Evolutionary conservation across 1,140 invertebrate genomes (phyloP), one percentile per base, ranked within the genome.

Genomic region (Eciton burchellii): DNA sequence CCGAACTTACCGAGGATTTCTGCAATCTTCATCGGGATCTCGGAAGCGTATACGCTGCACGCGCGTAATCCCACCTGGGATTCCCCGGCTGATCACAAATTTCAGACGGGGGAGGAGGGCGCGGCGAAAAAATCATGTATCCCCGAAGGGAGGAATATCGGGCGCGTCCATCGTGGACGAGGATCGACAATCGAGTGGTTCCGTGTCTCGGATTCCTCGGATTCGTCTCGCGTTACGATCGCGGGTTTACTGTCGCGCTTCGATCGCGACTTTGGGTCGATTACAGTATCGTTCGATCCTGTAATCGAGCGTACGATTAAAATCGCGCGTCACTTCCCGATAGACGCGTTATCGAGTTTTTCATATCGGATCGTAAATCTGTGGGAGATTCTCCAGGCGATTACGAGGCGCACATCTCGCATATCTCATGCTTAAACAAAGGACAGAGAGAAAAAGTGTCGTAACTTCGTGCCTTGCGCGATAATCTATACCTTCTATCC

Each of bases 401-500:
- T 35, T 35, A 35, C 35, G 35, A 3, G 6, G 35, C 6, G 2
- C 35, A 35, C 6, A 35, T 35, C 70, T 56, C 56, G 56, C 21
- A 68, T 45, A 29, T 21, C 0, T 79, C 35, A 16, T 57, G 56
- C 54, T 21, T 56, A 73, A 56, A 81, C 29, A 81, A 81, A 73
- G 60, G 77, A 71, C 35, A 56, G 77, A 81, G 59, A 73, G 43
- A 45, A 56, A 81, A 83, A 63, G 72, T 81, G 74, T 72, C 45
- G n/a, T 81, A 84, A 88, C 68, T 79, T 88, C 70, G 70, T 63
- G 82, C 45, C 35, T 35, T 35, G 63, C 24, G 54, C 68, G 60
- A 47, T 49, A 54, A 87, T 88, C 85, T 84, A 63, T 74, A 56
- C n/a, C n/a, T n/a, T n/a, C n/a, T 54, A 82, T 66, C 21, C 74